Evolutionary conservation across 23 tunicate genomes (phyloP), one percentile per base, ranked within the genome.

Genomic region (Trididemnum nubilum): DNA sequence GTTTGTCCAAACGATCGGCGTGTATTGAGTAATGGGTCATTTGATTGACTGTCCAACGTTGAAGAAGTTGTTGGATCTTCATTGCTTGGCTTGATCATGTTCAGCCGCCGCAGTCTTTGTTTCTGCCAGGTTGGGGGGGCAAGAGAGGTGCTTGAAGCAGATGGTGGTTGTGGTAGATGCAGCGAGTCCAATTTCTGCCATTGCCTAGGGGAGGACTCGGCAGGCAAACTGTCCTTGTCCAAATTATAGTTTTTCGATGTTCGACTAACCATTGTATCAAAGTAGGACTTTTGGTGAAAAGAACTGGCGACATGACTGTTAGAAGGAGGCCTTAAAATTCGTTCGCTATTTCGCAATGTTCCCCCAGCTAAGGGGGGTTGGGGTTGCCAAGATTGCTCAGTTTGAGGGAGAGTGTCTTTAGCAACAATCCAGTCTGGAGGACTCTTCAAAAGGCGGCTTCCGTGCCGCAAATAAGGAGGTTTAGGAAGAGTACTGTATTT

Each of bases 121-220:
- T 82, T 82, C 38, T 80, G 84, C 84, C 84, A 80, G 30, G 51
- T 34, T 28, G 84, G 73, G 24, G 84, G 33, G 22, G 75, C 84
- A 33, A 49, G 57, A 5, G 58, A 26, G 5, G 58, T 26, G 57
- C 33, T 37, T 3, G 78, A 22, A 30, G 74, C 4, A 3, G 78
- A 22, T 2, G 78, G 78, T 2, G 81, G 81, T 21, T 77, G 81
- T 36, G 81, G 81, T 25, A 77, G 33, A 26, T 77, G 67, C 5
- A 54, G 40, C 21, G 67, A 54, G 67, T 77, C 81, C 37, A 52
- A 31, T 40, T 73, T 73, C 18, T 23, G 79, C 67, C 81, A 52
- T 39, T 52, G 39, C 37, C 67, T 24, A 40, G 33, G 32, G 28
- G 58, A 22, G 30, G 58, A 2, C 9, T 25, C 29, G 30, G 21